These are phyloP conservation scores for Agonopterix heracliana DNA, from an alignment of 2,888 invertebrate species.

Conservation along the genomic window DNA sequence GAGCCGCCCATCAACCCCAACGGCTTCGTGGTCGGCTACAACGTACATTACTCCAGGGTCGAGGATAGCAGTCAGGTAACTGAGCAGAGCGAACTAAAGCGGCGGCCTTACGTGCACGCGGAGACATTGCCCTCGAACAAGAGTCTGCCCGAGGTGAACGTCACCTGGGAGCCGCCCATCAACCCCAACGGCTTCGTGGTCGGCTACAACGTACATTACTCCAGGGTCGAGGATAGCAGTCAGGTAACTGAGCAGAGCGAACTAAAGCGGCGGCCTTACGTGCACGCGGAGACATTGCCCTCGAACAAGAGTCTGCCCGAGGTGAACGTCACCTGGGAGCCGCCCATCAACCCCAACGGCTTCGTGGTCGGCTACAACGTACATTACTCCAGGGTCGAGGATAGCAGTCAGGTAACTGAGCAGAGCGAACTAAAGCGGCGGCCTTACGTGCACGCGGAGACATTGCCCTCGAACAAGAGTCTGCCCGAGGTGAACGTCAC, in stretches of 20 bases:
- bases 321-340: conserved; percentile 85
- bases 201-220: conserved; percentile 88
- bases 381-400: conserved; percentile 81
- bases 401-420: conserved; percentile 40
- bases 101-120: conserved; percentile 47
- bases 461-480: conserved; percentile 60
- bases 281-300: conserved; percentile 54
- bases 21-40: conserved; percentile 90
- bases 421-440: no score
- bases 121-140: conserved; percentile 56
- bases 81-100: neutral
- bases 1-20: conserved; percentile 89
- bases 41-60: conserved; percentile 82
- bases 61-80: conserved; percentile 65
- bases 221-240: conserved; percentile 74
- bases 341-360: conserved; percentile 91
- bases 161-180: conserved; percentile 88
- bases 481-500: conserved; percentile 78
- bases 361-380: conserved; percentile 90
- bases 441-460: conserved; percentile 53
- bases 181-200: conserved; percentile 93
- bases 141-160: conserved; percentile 76
- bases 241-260: conserved; percentile 28
- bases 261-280: conserved; percentile 18
- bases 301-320: conserved; percentile 71